Base-by-base conservation (phyloP, 2,888 invertebrate species). In the Dromius quadrimaculatus region DNA sequence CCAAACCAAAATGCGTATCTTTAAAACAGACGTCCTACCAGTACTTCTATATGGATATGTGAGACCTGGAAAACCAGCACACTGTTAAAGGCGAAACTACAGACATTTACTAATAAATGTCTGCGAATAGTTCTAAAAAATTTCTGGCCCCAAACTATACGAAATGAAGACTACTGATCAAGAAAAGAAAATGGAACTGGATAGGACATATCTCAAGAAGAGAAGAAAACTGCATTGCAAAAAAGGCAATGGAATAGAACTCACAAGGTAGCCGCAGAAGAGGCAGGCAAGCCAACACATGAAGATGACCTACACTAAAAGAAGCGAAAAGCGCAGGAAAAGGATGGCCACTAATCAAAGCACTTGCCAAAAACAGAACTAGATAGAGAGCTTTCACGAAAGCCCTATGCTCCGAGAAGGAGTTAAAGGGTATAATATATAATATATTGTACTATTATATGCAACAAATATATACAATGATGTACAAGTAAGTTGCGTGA, bases 171-270 rank as follows among this genome's bases (percentile, higher is more conserved):
- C n/a, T 11, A 3, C 41, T n/a, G n/a, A n/a, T n/a, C n/a, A n/a
- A n/a, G n/a, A n/a, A n/a, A n/a, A n/a, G 41, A 6, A 41, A 41
- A n/a, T 41, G 41, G 41, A 41, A n/a, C 3, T 41, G 41, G n/a
- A 41, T 41, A 11, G 41, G 41, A 3, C 41, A 11, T n/a, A 41
- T n/a, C 4, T 13, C 8, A 8, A 28, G 28, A 28, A 28, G 28
- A 28, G 8, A 3, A 28, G 28, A 28, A 5, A 8, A 28, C 28
- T 5, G 8, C 8, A 8, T 28, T 28, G 4, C 8, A 3, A 5
- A 28, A 8, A 28, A 28, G n/a, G n/a, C n/a, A n/a, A n/a, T n/a
- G n/a, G n/a, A n/a, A n/a, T n/a, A n/a, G n/a, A n/a, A n/a, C n/a
- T n/a, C n/a, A n/a, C n/a, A n/a, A n/a, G n/a, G n/a, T n/a, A n/a